These are phyloP conservation scores for Ophion ellenae DNA, from an alignment of 2,888 invertebrate species.

Conservation along the genomic window DNA sequence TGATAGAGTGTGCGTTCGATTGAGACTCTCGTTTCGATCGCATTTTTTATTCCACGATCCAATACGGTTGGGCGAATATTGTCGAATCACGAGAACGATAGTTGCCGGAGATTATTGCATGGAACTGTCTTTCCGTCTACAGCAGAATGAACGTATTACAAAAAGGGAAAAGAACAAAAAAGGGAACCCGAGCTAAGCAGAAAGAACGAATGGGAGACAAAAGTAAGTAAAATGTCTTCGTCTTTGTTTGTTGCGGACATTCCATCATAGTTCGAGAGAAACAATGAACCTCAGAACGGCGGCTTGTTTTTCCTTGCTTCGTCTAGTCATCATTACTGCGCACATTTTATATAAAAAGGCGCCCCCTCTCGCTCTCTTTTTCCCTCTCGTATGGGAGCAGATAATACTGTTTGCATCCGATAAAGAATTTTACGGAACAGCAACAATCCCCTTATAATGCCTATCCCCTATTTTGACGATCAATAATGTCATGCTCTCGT, in stretches of 20 bases:
- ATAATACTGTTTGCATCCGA: too few species aligned
- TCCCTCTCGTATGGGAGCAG: too few species aligned
- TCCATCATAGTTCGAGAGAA: constrained; percentile 32
- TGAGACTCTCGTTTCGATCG: constrained; percentile 39
- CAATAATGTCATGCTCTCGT: too few species aligned
- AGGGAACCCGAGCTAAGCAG: neutral
- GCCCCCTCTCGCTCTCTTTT: too few species aligned
- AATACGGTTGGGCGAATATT: constrained; percentile 55
- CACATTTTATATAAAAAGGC: constrained; percentile 6
- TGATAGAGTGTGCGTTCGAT: constrained; percentile 38
- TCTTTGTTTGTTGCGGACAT: constrained; percentile 36
- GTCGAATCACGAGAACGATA: constrained; percentile 34
- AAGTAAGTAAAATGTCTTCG: constrained; percentile 35
- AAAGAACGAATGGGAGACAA: constrained; percentile 23
- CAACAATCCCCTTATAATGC: too few species aligned
- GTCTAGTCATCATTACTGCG: constrained; percentile 39
- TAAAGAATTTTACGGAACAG: too few species aligned
- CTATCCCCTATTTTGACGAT: too few species aligned
- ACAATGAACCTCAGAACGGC: constrained; percentile 52
- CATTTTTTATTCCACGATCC: constrained; percentile 54
- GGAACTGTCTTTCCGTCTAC: constrained; percentile 10
- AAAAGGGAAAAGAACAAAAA: constrained; percentile 17
- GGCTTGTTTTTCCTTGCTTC: constrained; percentile 51
- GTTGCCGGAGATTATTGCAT: constrained; percentile 44
- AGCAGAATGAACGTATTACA: constrained; percentile 32